These are phyloP conservation scores for Monomorium pharaonis DNA, from an alignment of 1,140 invertebrate species.

Conservation along the genomic window DNA sequence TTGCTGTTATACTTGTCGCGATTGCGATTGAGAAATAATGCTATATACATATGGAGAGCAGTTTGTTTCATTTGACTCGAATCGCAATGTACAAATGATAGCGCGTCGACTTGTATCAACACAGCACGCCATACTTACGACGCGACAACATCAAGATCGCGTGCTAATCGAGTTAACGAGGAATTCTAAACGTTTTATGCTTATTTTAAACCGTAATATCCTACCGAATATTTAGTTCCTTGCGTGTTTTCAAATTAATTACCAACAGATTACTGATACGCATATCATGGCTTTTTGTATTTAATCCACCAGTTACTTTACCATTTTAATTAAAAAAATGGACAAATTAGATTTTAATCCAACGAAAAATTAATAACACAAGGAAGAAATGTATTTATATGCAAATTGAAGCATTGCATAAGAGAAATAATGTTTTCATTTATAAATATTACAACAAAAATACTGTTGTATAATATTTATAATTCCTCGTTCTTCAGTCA, in stretches of 20 bases:
- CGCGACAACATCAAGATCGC: background rate
- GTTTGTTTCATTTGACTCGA: background rate
- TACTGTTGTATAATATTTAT: no score
- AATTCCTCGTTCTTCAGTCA: background rate
- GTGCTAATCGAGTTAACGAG: background rate
- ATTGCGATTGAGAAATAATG: background rate
- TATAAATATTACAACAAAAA: background rate
- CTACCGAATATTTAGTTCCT: background rate
- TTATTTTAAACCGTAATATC: background rate
- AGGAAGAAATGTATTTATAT: background rate
- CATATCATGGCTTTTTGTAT: background rate
- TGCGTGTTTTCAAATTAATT: background rate
- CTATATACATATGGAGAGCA: background rate
- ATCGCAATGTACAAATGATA: background rate
- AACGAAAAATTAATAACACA: background rate
- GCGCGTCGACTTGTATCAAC: background rate
- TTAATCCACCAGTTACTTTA: background rate
- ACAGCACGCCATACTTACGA: background rate
- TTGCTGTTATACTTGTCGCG: background rate
- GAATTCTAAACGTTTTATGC: background rate
- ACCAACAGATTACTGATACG: background rate
- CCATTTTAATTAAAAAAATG: background rate
- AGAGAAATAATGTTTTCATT: background rate
- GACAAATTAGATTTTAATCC: background rate
- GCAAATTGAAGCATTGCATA: background rate